Conservation (phyloP, 1,140 invertebrate genomes). For the Chlorops oryzae region DNA sequence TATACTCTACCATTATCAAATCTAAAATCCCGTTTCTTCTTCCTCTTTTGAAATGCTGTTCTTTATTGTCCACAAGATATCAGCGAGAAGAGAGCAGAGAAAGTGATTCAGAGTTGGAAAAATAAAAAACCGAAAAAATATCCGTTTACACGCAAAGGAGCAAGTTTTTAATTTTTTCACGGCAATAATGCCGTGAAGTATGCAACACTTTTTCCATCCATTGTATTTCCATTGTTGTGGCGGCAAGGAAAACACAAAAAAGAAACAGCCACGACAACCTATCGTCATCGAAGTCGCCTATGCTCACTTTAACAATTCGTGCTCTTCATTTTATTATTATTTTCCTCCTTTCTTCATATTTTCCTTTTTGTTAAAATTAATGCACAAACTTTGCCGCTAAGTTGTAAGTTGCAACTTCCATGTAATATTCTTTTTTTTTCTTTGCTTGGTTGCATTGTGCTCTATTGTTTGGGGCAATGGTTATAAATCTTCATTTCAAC, state of each 20-base stretch:
- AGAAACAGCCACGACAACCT: not conserved
- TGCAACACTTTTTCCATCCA: constrained; percentile 11
- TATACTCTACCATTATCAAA: no score
- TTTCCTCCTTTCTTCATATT: constrained; percentile 21
- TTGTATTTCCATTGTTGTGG: constrained; percentile 6
- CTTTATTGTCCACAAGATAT: no score
- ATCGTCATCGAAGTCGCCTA: no score
- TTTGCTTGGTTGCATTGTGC: not conserved
- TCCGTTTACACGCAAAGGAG: constrained; percentile 26
- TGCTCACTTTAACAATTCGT: constrained; percentile 27
- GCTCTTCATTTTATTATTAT: constrained; percentile 19
- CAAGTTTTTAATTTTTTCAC: constrained; percentile 43
- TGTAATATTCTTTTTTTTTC: not conserved
- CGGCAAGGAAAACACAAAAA: no score
- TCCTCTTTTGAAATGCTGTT: no score
- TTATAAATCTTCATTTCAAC: no score
- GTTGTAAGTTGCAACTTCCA: constrained; percentile 29
- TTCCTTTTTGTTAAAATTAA: constrained; percentile 41
- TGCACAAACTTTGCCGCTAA: constrained; percentile 47
- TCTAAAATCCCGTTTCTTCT: no score
- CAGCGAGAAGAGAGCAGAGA: not conserved
- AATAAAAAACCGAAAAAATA: constrained; percentile 1
- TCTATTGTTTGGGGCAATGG: not conserved
- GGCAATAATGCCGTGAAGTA: constrained; percentile 19
- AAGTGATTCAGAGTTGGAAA: constrained; percentile 7